Evolutionary conservation across 2,888 invertebrate species (phyloP).

Genomic region (Macroteleia sp.): DNA sequence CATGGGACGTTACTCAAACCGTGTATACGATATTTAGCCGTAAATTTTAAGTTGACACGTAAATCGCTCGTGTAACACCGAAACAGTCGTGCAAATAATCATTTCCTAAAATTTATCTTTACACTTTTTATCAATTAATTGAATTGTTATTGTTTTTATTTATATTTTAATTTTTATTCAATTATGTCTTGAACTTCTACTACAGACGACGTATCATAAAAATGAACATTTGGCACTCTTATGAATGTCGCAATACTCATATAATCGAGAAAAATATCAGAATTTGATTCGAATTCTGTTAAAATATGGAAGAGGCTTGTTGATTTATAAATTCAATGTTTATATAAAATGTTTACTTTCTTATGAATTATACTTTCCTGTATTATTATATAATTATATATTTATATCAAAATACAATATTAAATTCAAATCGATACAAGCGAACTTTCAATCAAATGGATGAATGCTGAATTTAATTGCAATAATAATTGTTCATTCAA

Average conservation of each 20-base stretch:
- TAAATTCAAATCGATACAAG: background rate
- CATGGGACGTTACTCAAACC: no score
- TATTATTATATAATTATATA: constrained; percentile 8
- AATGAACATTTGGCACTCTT: constrained; percentile 32
- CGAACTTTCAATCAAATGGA: no score
- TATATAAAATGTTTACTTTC: constrained; percentile 4
- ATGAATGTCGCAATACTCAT: constrained; percentile 12
- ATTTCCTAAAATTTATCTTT: no score
- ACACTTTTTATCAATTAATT: background rate
- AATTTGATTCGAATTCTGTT: constrained; percentile 41
- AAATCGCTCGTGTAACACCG: no score
- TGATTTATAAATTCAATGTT: background rate
- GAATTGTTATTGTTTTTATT: background rate
- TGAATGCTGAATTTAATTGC: no score
- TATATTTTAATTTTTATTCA: background rate
- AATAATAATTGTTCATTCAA: no score
- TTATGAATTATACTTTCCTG: background rate
- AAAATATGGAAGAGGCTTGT: constrained; percentile 10
- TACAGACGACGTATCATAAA: constrained; percentile 4
- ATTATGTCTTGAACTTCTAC: background rate
- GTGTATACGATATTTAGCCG: no score
- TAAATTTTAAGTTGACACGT: no score
- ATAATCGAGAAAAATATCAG: background rate
- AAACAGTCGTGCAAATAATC: no score
- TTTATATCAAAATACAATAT: constrained; percentile 18